A percentile compares a stretch with the other conserved stretches of the same genome.
phyloP scores from a whole-genome alignment of 2,888 invertebrate species.

The Chloroclystis v-ata region DNA sequence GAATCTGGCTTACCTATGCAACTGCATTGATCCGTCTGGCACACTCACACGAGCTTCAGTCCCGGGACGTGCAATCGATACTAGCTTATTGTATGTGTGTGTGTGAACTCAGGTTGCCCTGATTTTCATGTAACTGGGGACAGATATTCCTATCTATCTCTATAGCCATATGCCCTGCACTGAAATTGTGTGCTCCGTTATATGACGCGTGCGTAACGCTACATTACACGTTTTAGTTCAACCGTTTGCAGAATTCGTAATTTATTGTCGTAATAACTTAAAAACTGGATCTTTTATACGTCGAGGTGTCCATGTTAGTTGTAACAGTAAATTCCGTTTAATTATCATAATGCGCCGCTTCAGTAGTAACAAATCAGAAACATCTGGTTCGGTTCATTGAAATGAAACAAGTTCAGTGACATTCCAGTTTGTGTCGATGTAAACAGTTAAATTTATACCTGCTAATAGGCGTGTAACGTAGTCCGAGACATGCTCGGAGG shows the following conservation, averaged over 20 bases:
- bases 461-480: conserved; percentile 18
- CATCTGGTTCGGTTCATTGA: conserved; percentile 32
- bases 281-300: conserved; percentile 1
- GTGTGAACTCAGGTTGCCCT: conserved; percentile 24
- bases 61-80: conserved; percentile 26
- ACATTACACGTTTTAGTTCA: not conserved
- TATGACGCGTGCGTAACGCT: conserved; percentile 10
- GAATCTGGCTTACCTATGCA: conserved; percentile 28
- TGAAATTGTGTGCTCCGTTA: not conserved
- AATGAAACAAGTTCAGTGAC: conserved; percentile 34
- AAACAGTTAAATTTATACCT: conserved; percentile 23
- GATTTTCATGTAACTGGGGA: conserved; percentile 28
- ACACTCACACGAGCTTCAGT: conserved; percentile 17
- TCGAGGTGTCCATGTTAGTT: conserved; percentile 2
- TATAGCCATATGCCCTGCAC: not conserved
- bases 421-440: conserved; percentile 28
- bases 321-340: conserved; percentile 22
- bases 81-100: conserved; percentile 22
- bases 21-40: conserved; percentile 31
- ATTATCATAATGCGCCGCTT: conserved; percentile 29
- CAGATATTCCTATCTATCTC: conserved; percentile 3
- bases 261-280: not conserved
- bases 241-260: not conserved
- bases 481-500: not conserved
- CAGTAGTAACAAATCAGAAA: conserved; percentile 30